phyloP scores from a whole-genome alignment of 37 sponge, comb jelly and placozoan species.

The Aphrocallistes beatrix region DNA sequence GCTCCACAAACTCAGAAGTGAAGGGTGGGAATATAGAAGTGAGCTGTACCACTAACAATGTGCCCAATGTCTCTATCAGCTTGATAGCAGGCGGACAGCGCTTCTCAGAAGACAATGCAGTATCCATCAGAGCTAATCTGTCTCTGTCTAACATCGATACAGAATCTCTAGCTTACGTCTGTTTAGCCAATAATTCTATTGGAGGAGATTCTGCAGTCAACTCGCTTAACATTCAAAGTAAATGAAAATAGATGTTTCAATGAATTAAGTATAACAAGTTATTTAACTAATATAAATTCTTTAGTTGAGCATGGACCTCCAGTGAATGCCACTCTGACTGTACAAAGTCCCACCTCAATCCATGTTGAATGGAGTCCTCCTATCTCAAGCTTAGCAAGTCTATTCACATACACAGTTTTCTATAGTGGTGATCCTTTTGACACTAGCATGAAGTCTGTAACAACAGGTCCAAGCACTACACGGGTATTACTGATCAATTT shows the following conservation, averaged over 20 bases:
- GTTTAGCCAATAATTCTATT: background rate
- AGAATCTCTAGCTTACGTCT: background rate
- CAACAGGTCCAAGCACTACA: background rate
- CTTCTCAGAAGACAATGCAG: background rate
- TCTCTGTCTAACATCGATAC: background rate
- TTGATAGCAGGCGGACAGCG: background rate
- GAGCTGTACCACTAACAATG: background rate
- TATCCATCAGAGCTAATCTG: background rate
- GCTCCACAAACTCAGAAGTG: too few species aligned
- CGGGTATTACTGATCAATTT: background rate
- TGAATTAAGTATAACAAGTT: background rate
- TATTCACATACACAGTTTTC: background rate
- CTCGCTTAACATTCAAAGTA: background rate
- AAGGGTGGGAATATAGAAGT: too few species aligned
- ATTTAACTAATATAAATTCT: background rate
- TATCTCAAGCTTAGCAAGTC: background rate
- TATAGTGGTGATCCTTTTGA: background rate
- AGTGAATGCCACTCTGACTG: background rate
- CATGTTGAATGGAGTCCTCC: background rate
- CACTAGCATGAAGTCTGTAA: background rate
- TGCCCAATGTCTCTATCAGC: background rate
- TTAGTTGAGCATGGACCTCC: background rate
- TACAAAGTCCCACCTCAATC: background rate
- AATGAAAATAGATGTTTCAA: background rate
- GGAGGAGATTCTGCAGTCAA: background rate